phyloP scores from a whole-genome alignment of 1,140 invertebrate genomes.

The Nasonia longicornis region DNA sequence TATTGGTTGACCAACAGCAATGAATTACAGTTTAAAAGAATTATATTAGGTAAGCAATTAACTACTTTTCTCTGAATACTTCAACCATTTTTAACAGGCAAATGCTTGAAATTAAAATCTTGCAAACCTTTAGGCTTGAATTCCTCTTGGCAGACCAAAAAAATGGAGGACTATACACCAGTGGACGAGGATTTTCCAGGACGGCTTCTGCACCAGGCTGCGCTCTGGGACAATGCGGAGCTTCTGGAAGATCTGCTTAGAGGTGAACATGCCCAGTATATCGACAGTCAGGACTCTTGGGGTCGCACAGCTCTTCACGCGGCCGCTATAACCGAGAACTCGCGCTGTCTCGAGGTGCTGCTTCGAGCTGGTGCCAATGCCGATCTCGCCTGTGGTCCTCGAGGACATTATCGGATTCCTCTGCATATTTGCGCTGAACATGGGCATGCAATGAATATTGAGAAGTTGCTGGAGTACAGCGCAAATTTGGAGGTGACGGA shows the following conservation, averaged over 20 bases:
- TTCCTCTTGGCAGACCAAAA: neutral
- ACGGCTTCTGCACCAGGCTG: constrained; percentile 84
- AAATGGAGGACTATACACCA: constrained; percentile 41
- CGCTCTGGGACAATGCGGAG: constrained; percentile 92
- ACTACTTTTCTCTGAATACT: neutral
- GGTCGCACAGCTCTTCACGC: constrained; percentile 87
- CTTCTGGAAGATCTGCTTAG: constrained; percentile 85
- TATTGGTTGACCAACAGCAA: neutral
- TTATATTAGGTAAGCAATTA: neutral
- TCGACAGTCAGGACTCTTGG: constrained; percentile 83
- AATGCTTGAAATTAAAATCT: too few species aligned
- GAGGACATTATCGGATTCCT: constrained; percentile 78
- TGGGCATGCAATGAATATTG: constrained; percentile 80
- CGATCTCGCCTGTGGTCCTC: constrained; percentile 76
- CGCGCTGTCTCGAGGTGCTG: constrained; percentile 82
- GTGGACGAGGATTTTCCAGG: constrained; percentile 84
- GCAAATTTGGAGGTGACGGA: constrained; percentile 77
- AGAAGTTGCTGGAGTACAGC: constrained; percentile 76
- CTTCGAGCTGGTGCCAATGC: constrained; percentile 81
- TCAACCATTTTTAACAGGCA: neutral
- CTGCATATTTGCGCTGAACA: constrained; percentile 86
- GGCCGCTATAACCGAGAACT: constrained; percentile 87
- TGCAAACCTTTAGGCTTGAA: neutral
- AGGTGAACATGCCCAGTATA: constrained; percentile 77
- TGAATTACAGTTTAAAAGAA: neutral